Conservation (phyloP, 2,113 vertebrate species). For the Lampris incognitus region DNA sequence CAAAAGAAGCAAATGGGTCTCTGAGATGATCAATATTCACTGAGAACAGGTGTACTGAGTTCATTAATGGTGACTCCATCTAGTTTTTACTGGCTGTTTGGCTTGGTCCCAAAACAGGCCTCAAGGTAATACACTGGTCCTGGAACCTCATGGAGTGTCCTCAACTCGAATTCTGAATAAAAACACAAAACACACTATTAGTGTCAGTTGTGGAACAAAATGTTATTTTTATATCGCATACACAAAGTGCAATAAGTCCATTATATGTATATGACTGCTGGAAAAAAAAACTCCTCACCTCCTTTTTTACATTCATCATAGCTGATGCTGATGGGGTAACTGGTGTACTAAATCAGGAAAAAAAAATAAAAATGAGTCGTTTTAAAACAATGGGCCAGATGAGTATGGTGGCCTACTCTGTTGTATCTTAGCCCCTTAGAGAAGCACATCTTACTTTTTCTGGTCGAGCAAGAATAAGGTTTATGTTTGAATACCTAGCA, state of each 20-base stretch:
- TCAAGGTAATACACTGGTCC: constrained; percentile 6
- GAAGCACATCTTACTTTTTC: too few relatives aligned
- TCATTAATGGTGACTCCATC: constrained; percentile 8
- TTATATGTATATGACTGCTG: not conserved
- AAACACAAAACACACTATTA: constrained; percentile 14
- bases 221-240: not conserved
- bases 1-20: constrained; percentile 5
- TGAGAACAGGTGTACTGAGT: constrained; percentile 1
- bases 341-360: constrained; percentile 40
- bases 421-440: not conserved
- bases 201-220: not conserved
- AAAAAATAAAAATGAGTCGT: not conserved
- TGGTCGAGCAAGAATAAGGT: too few relatives aligned
- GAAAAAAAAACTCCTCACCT: constrained; percentile 48
- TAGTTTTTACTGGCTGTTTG: not conserved
- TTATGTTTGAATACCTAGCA: too few relatives aligned
- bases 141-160: not conserved
- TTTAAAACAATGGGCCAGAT: not conserved
- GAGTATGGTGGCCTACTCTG: too few relatives aligned
- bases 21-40: not conserved
- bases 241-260: not conserved
- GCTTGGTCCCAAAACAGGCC: not conserved
- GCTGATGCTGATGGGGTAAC: constrained; percentile 32
- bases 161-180: constrained; percentile 51
- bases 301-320: constrained; percentile 56